Evolutionary conservation across 2,888 invertebrate species (phyloP).

Genomic region (Opisthograptis luteolata): DNA sequence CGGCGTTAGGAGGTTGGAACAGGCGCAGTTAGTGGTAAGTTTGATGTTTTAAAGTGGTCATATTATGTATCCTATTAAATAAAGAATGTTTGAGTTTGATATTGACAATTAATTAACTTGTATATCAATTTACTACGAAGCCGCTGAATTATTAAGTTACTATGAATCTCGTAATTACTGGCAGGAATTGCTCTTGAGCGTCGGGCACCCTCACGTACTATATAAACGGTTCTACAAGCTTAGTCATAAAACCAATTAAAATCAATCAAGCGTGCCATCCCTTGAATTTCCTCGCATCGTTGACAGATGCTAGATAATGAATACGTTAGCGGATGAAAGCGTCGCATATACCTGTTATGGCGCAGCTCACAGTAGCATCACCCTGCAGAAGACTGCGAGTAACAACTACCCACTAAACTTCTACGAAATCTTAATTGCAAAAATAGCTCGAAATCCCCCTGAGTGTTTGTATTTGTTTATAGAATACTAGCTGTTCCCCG

Average conservation of each 20-base stretch:
- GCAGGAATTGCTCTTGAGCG: constrained; percentile 37
- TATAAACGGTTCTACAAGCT: constrained; percentile 55
- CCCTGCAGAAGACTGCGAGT: too few relatives aligned
- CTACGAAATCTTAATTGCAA: too few relatives aligned
- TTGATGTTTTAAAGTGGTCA: too few relatives aligned
- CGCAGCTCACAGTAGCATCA: too few relatives aligned
- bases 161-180: constrained; percentile 40
- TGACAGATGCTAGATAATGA: constrained; percentile 56
- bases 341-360: constrained; percentile 21
- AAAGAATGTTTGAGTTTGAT: too few relatives aligned
- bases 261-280: constrained; percentile 58
- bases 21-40: too few relatives aligned
- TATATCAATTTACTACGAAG: constrained; percentile 42
- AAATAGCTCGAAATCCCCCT: too few relatives aligned
- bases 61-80: too few relatives aligned
- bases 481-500: too few relatives aligned
- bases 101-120: constrained; percentile 59
- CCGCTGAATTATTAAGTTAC: constrained; percentile 37
- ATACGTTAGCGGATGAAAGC: constrained; percentile 50
- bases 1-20: too few relatives aligned
- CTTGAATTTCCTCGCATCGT: constrained; percentile 47
- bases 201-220: constrained; percentile 43
- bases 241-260: constrained; percentile 67
- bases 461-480: too few relatives aligned
- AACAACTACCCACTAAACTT: too few relatives aligned